phyloP scores from a whole-genome alignment of 2,797 vertebrate genomes.

The Arctocebus calabarensis region DNA sequence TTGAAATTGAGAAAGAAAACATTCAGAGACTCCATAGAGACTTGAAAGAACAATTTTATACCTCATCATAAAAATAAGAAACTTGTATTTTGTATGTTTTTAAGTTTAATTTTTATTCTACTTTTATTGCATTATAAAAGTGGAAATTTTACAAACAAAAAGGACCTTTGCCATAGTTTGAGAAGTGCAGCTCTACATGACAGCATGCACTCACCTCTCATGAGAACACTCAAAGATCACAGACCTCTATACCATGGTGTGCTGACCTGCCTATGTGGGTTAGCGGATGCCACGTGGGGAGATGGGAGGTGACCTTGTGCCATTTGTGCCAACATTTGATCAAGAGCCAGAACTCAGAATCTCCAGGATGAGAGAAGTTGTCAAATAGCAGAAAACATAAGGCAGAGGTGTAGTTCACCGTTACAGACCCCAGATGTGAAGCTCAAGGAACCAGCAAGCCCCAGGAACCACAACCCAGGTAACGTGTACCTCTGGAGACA shows the following conservation, averaged over 20 bases:
- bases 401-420: background rate
- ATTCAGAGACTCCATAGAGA: background rate
- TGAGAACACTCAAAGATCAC: background rate
- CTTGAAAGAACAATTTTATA: background rate
- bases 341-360: background rate
- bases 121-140: background rate
- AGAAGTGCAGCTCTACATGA: background rate
- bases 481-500: background rate
- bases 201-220: background rate
- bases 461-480: background rate
- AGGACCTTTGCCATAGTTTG: background rate
- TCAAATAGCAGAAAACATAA: background rate
- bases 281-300: background rate
- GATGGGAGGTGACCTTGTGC: background rate
- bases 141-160: background rate
- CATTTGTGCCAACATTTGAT: background rate
- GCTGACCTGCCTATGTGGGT: background rate
- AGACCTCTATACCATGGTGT: background rate
- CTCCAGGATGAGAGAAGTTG: background rate
- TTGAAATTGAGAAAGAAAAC: background rate
- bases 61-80: background rate
- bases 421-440: background rate
- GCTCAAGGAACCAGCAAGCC: background rate
- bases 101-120: background rate
- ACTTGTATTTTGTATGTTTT: background rate